Percentiles rank a stretch among this genome's conserved stretches.
Conservation (phyloP, 2,888 invertebrate genomes). For the Polyommatus iphigenia region DNA sequence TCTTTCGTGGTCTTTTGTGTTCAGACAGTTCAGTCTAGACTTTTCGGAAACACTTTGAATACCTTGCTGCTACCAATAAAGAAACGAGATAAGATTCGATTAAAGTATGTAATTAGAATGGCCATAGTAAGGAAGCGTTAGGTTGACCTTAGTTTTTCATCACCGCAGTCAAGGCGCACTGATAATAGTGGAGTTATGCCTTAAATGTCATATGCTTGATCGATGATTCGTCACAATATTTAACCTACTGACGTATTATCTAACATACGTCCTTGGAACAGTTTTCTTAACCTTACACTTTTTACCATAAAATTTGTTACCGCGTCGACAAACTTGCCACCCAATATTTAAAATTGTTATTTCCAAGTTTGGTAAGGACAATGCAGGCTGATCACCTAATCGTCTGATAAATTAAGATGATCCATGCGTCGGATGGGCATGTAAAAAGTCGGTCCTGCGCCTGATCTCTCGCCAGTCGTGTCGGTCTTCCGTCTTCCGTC, state of each 20-base stretch:
- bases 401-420: too few species aligned
- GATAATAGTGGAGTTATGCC: slow-evolving; percentile 30
- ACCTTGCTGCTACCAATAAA: slow-evolving; percentile 3
- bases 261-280: slow-evolving; percentile 7
- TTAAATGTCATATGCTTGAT: slow-evolving; percentile 31
- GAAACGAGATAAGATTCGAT: slow-evolving; percentile 24
- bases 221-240: slow-evolving; percentile 28
- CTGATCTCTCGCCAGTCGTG: too few species aligned
- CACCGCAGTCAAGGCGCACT: slow-evolving; percentile 31
- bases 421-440: too few species aligned
- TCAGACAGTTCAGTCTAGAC: background rate
- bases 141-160: slow-evolving; percentile 33
- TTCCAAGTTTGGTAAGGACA: too few species aligned
- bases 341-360: too few species aligned
- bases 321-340: background rate
- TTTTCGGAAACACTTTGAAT: background rate
- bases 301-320: background rate
- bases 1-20: background rate
- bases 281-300: slow-evolving; percentile 8
- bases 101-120: slow-evolving; percentile 34
- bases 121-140: slow-evolving; percentile 34
- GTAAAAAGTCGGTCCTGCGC: too few species aligned
- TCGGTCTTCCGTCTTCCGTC: too few species aligned
- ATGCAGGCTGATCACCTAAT: too few species aligned
- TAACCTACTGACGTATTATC: slow-evolving; percentile 8